phyloP scores from a whole-genome alignment of 2,797 vertebrate genomes.

The Pseudomugil gertrudae region DNA sequence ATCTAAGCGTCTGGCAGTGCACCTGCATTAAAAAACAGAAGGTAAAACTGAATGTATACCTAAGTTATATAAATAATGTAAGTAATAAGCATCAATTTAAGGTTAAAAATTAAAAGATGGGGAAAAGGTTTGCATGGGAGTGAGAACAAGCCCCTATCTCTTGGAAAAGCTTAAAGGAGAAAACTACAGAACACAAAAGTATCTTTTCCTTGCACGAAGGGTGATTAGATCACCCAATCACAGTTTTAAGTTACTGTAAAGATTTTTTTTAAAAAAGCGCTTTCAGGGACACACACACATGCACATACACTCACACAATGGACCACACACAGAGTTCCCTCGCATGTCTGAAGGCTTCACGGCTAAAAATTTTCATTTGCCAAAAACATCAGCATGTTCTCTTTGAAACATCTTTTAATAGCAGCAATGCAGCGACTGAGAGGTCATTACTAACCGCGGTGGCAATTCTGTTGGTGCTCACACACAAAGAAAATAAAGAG shows the following conservation, averaged over 20 bases:
- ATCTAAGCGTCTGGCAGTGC: neutral
- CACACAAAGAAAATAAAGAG: constrained; percentile 18
- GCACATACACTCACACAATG: neutral
- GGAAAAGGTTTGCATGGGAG: neutral
- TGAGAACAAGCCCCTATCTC: neutral
- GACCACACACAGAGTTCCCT: neutral
- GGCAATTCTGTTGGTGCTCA: constrained; percentile 22
- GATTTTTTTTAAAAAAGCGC: constrained; percentile 17
- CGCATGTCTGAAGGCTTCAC: neutral
- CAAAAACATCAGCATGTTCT: constrained; percentile 18
- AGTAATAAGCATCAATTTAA: neutral
- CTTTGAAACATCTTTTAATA: constrained; percentile 7
- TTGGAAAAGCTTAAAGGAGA: neutral
- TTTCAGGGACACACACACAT: neutral
- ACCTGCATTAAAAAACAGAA: neutral
- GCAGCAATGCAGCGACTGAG: neutral
- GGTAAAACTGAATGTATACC: too few species aligned
- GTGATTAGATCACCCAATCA: neutral
- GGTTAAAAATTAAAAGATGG: neutral
- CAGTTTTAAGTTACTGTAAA: constrained; percentile 21
- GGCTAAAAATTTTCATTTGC: neutral
- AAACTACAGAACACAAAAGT: too few species aligned
- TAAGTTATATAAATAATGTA: neutral
- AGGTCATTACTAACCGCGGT: constrained; percentile 35
- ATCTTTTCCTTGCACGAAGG: constrained; percentile 1